A percentile compares a stretch with the other conserved stretches of the same genome.
phyloP scores from a whole-genome alignment of 1,140 invertebrate genomes.

The Euwallacea similis region DNA sequence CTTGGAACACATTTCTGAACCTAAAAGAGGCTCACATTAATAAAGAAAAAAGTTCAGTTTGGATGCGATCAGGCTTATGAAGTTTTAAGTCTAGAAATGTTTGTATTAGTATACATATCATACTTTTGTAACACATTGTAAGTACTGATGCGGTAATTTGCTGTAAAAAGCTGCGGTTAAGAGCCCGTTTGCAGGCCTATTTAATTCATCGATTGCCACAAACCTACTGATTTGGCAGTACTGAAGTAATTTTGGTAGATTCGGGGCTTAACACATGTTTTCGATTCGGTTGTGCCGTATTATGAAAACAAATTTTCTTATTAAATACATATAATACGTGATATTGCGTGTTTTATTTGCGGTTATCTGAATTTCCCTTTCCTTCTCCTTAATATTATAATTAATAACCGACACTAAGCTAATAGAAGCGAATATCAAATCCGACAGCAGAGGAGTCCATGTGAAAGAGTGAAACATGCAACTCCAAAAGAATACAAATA shows the following conservation, averaged over 20 bases:
- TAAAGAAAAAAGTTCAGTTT: conserved; percentile 3
- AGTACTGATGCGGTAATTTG: conserved; percentile 6
- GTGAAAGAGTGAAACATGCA: too few relatives aligned
- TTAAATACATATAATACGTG: conserved; percentile 24
- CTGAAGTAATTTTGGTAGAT: background rate
- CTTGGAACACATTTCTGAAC: too few relatives aligned
- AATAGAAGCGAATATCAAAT: too few relatives aligned
- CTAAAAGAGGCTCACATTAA: background rate
- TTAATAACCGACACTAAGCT: too few relatives aligned
- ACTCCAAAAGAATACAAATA: too few relatives aligned
- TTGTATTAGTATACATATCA: conserved; percentile 23
- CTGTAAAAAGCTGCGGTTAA: conserved; percentile 2
- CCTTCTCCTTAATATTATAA: too few relatives aligned
- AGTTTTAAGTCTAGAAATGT: background rate
- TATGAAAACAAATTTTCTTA: conserved; percentile 26
- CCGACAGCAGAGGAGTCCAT: too few relatives aligned
- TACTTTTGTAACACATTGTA: conserved; percentile 20
- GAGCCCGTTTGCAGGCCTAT: background rate
- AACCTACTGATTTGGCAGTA: background rate
- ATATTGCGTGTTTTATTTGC: conserved; percentile 5
- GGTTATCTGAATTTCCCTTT: too few relatives aligned
- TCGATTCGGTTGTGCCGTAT: conserved; percentile 5
- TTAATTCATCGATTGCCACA: background rate
- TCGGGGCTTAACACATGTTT: background rate
- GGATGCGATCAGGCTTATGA: conserved; percentile 13